phyloP scores from a whole-genome alignment of 2,888 invertebrate species.

The Folsomia manolachei region DNA sequence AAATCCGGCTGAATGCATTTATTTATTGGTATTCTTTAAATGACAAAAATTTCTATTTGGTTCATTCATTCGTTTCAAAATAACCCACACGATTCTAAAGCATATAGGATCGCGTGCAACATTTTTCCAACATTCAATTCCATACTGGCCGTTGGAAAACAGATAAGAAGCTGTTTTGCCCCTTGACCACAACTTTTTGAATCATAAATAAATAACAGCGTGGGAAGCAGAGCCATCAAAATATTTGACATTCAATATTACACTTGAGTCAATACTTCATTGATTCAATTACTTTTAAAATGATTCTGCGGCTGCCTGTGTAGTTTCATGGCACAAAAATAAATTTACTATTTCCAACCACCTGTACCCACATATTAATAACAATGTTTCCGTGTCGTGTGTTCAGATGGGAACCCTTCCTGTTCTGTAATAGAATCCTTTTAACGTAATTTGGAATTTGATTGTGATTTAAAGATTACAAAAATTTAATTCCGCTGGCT shows the following conservation, averaged over 20 bases:
- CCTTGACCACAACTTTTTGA: background rate
- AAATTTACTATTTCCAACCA: no score
- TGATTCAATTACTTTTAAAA: background rate
- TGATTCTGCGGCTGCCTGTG: background rate
- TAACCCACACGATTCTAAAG: background rate
- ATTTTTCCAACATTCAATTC: no score
- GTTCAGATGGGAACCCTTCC: background rate
- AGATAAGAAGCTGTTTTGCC: background rate
- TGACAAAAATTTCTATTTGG: background rate
- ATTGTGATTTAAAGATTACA: conserved; percentile 13
- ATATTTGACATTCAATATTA: conserved; percentile 7
- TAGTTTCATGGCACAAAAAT: background rate
- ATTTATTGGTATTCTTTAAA: background rate
- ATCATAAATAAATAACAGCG: no score
- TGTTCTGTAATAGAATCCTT: background rate
- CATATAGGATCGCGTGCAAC: no score
- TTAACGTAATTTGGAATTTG: conserved; percentile 7
- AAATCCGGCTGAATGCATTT: background rate
- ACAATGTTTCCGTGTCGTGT: background rate
- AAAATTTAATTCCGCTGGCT: conserved; percentile 12
- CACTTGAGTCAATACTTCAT: background rate
- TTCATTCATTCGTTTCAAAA: background rate
- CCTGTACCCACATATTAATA: no score
- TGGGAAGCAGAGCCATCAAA: background rate
- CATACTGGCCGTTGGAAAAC: no score